Conservation (phyloP, 2,797 vertebrate species). For the Coendou prehensilis region DNA sequence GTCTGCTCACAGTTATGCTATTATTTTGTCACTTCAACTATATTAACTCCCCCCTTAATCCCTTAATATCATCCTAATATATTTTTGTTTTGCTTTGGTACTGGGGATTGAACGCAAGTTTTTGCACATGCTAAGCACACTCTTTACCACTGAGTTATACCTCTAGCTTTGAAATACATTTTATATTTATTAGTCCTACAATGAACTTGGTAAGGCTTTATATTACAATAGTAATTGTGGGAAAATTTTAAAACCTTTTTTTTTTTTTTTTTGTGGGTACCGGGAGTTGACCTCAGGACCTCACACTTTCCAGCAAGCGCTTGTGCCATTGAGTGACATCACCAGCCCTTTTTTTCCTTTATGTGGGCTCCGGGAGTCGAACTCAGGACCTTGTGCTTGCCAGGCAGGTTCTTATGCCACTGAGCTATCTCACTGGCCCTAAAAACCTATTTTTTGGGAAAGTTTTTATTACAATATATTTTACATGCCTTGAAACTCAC, state of each 20-base stretch:
- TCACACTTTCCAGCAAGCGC: too few relatives aligned
- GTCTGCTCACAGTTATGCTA: not conserved
- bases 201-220: conserved; percentile 28
- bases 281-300: too few relatives aligned
- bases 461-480: not conserved
- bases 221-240: not conserved
- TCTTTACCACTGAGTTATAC: not conserved
- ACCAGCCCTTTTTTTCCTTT: too few relatives aligned
- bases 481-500: conserved; percentile 2
- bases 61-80: conserved; percentile 35
- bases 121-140: not conserved
- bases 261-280: too few relatives aligned
- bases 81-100: not conserved
- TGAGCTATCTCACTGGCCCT: too few relatives aligned
- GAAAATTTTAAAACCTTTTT: not conserved
- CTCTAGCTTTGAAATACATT: not conserved
- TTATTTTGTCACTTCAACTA: conserved; percentile 45
- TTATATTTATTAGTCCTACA: conserved; percentile 52
- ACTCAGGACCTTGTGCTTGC: too few relatives aligned
- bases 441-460: not conserved
- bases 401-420: too few relatives aligned
- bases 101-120: not conserved
- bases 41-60: conserved; percentile 7
- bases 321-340: too few relatives aligned
- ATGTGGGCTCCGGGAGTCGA: too few relatives aligned